These are phyloP conservation scores for Manis javanica DNA, from an alignment of 2,797 vertebrate genomes.

Conservation along the genomic window DNA sequence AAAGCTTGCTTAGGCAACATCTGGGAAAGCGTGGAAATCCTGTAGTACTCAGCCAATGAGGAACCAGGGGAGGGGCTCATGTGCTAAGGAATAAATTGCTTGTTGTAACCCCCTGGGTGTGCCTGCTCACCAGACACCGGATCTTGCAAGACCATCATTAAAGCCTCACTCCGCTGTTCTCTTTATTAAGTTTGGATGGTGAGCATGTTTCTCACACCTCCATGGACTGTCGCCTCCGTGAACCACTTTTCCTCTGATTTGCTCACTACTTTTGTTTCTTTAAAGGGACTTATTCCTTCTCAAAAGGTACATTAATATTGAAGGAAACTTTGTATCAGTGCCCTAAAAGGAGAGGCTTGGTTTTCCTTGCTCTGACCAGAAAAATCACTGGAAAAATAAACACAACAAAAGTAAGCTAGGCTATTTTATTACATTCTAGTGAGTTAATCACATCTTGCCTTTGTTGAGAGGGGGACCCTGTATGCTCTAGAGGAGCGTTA, in stretches of 20 bases:
- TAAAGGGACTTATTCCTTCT: background rate
- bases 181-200: too few species aligned
- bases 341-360: background rate
- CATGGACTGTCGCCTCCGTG: background rate
- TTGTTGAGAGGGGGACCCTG: too few species aligned
- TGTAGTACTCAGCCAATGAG: too few species aligned
- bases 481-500: background rate
- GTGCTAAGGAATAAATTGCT: too few species aligned
- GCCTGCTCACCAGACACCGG: too few species aligned
- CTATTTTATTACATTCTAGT: background rate
- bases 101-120: too few species aligned
- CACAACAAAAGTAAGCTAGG: background rate
- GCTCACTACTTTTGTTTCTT: background rate
- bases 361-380: background rate
- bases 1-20: too few species aligned
- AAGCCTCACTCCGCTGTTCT: too few species aligned
- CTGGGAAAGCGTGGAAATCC: too few species aligned
- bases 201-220: background rate
- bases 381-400: background rate
- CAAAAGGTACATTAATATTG: background rate
- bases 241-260: background rate
- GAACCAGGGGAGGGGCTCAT: too few species aligned
- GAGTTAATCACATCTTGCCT: background rate
- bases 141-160: too few species aligned
- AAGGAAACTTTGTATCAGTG: background rate